Base-by-base conservation (phyloP, 1,140 invertebrate genomes). In the Octopus sinensis region DNA sequence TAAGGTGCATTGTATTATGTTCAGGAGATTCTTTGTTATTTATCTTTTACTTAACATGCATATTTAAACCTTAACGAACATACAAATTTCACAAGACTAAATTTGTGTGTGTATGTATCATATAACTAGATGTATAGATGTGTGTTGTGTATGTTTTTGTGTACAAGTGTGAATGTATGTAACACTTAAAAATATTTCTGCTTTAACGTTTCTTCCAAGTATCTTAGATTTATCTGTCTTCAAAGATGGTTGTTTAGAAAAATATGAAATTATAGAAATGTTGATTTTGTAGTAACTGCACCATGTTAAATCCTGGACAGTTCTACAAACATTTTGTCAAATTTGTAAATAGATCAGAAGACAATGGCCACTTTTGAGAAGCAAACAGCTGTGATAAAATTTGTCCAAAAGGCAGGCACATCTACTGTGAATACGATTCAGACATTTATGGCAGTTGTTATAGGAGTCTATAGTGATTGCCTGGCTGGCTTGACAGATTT, bases 301-400 rank as follows among this genome's bases (percentile, higher is more conserved):
- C 9, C 56, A 62, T 12, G 17, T 62, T 9, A 62, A 62, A 62
- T 62, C 30, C 30, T 43, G 30, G 30, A 43, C 9, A 62, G 17
- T 62, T 12, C 56, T 62, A 62, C 17, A 62, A 62, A 62, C 56
- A 62, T 12, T 62, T 62, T 12, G 17, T 12, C 9, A 62, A 62
- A 12, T 62, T 62, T 12, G 9, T 12, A 62, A 62, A 62, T 62
- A 17, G 17, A 62, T 12, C 17, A 62, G 17, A 62, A 62, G 17
- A 6, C 30, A n/a, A 7, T 73, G 68, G 68, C 68, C 13, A n/a
- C 13, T 17, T 73, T 73, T 73, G 7, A 12, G 13, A 17, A 73
- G 13, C 7, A 73, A 73, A 73, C 68, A 73, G 13, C 68, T 73
- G 68, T 73, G 68, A 73, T 73, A 73, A 73, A 73, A 62, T 62